phyloP scores from a whole-genome alignment of 2,888 invertebrate genomes.

The Ornithoptera alexandrae region DNA sequence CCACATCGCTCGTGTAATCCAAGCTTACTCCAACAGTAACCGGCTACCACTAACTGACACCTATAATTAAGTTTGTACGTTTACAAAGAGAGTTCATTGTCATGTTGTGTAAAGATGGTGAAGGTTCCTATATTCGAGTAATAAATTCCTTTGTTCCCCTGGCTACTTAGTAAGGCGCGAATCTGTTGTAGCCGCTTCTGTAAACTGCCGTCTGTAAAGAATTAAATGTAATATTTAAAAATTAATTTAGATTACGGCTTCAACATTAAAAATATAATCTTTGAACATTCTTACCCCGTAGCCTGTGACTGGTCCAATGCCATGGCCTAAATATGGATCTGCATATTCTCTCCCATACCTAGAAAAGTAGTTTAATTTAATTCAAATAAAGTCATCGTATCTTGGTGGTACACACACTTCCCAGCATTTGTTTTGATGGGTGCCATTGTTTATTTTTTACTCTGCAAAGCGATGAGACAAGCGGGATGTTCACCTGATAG shows the following conservation, averaged over 20 bases:
- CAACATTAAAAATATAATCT: neutral
- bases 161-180: slow-evolving; percentile 89
- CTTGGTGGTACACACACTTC: no score
- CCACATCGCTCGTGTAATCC: slow-evolving; percentile 47
- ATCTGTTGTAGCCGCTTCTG: slow-evolving; percentile 96
- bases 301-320: slow-evolving; percentile 97
- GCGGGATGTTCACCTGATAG: no score
- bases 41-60: slow-evolving; percentile 71
- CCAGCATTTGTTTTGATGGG: no score
- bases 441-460: no score
- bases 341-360: slow-evolving; percentile 95
- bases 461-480: no score
- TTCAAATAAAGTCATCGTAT: neutral
- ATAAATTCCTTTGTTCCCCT: slow-evolving; percentile 66
- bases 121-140: slow-evolving; percentile 73
- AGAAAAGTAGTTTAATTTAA: slow-evolving; percentile 38
- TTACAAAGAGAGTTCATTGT: slow-evolving; percentile 80
- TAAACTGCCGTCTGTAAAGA: slow-evolving; percentile 91
- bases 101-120: slow-evolving; percentile 71
- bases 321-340: slow-evolving; percentile 96
- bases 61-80: slow-evolving; percentile 77
- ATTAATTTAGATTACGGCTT: neutral
- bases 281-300: slow-evolving; percentile 89
- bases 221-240: slow-evolving; percentile 6
- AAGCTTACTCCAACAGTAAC: slow-evolving; percentile 66